phyloP scores from a whole-genome alignment of 2,113 vertebrate genomes.

The Clarias gariepinus region DNA sequence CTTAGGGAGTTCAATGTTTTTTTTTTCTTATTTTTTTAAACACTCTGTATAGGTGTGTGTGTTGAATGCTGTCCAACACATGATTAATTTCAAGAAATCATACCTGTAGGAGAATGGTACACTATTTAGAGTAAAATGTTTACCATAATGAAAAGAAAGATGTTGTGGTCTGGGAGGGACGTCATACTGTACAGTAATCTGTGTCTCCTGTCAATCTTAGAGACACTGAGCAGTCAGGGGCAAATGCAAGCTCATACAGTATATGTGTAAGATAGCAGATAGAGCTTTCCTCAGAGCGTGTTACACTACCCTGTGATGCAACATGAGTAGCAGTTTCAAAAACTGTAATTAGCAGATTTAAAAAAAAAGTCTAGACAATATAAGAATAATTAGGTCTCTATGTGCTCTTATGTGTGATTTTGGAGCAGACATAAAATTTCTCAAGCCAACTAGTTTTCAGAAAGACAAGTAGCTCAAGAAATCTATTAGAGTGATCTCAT shows the following conservation, averaged over 20 bases:
- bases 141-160: background rate
- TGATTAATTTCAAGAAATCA: background rate
- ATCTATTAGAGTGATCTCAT: slow-evolving; percentile 55
- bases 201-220: background rate
- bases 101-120: background rate
- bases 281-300: background rate
- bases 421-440: slow-evolving; percentile 23
- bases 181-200: too few species aligned
- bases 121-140: background rate
- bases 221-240: background rate
- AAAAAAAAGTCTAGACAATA: background rate
- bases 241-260: background rate
- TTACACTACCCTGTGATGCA: background rate
- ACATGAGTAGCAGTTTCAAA: background rate
- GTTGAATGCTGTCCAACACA: background rate
- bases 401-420: slow-evolving; percentile 1
- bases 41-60: background rate
- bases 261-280: background rate
- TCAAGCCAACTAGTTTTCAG: slow-evolving; percentile 52
- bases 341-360: background rate
- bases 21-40: background rate
- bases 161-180: background rate
- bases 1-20: background rate
- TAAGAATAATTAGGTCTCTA: background rate
- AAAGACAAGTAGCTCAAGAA: slow-evolving; percentile 60